phyloP scores from a whole-genome alignment of 2,888 invertebrate species.

The Archips xylosteana region DNA sequence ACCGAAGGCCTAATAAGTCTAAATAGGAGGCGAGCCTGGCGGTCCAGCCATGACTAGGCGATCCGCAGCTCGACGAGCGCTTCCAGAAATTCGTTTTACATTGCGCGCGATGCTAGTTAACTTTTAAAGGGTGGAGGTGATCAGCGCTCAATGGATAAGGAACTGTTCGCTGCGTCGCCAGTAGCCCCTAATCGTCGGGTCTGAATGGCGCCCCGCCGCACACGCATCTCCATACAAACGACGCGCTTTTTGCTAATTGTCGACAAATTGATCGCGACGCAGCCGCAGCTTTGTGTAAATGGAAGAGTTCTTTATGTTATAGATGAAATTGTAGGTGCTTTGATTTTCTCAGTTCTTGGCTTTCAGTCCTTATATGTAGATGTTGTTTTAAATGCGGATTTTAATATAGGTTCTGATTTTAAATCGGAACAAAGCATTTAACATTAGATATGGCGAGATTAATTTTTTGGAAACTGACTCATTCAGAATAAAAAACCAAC shows the following conservation, averaged over 20 bases:
- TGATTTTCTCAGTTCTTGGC: too few relatives aligned
- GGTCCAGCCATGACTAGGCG: neutral
- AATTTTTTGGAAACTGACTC: too few relatives aligned
- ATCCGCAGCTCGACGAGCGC: neutral
- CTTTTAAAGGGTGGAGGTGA: too few relatives aligned
- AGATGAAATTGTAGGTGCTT: neutral
- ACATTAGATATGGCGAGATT: too few relatives aligned
- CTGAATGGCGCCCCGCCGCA: slow-evolving; percentile 2
- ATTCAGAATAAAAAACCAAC: too few relatives aligned
- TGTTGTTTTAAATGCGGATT: too few relatives aligned
- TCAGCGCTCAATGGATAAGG: neutral
- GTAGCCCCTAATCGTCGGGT: neutral
- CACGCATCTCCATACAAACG: slow-evolving; percentile 40
- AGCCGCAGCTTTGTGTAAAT: slow-evolving; percentile 34
- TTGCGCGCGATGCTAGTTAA: neutral
- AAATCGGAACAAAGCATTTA: too few relatives aligned
- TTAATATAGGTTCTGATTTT: too few relatives aligned
- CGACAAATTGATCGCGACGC: slow-evolving; percentile 35
- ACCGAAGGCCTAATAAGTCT: slow-evolving; percentile 35
- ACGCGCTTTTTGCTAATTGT: slow-evolving; percentile 37
- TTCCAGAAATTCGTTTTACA: neutral
- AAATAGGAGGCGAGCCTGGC: slow-evolving; percentile 15
- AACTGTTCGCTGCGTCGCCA: neutral
- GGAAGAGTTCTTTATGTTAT: slow-evolving; percentile 16
- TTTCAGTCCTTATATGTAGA: too few relatives aligned